Conservation (phyloP, 2,797 vertebrate species). For the Poliocrania exsul region DNA sequence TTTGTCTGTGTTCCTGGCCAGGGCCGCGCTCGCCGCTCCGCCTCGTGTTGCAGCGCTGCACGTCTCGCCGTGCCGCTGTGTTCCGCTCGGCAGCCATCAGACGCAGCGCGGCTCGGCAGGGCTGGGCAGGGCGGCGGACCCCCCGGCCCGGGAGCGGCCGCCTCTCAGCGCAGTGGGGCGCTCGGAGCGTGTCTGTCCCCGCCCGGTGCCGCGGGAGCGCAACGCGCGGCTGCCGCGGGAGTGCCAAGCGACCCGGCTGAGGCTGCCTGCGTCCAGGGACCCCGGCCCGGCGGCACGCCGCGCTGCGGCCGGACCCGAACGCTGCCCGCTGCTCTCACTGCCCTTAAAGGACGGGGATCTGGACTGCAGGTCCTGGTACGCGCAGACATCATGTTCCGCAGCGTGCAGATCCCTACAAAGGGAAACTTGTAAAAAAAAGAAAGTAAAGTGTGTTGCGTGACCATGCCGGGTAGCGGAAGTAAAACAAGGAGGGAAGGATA, state of each 20-base stretch:
- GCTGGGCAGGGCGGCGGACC: not conserved
- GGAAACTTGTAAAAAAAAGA: not conserved
- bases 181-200: not conserved
- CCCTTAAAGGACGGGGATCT: fast-evolving
- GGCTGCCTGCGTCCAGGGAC: not conserved
- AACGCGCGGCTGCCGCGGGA: not conserved
- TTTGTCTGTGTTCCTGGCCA: not conserved
- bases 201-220: not conserved
- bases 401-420: not conserved
- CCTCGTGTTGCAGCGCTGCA: constrained; percentile 26
- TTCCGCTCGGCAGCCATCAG: constrained; percentile 65
- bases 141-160: not conserved
- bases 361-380: too few species aligned
- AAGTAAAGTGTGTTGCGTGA: not conserved
- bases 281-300: too few species aligned
- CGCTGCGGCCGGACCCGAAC: fast-evolving
- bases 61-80: not conserved
- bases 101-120: not conserved
- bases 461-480: not conserved
- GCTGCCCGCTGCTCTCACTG: fast-evolving
- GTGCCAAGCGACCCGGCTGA: not conserved
- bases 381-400: not conserved
- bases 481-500: not conserved
- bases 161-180: not conserved
- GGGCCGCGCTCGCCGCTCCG: constrained; percentile 27